A percentile compares a stretch with the other conserved stretches of the same genome.
These are phyloP conservation scores for Procambarus virginalis DNA, from an alignment of 1,140 invertebrate genomes.

Conservation along the genomic window DNA sequence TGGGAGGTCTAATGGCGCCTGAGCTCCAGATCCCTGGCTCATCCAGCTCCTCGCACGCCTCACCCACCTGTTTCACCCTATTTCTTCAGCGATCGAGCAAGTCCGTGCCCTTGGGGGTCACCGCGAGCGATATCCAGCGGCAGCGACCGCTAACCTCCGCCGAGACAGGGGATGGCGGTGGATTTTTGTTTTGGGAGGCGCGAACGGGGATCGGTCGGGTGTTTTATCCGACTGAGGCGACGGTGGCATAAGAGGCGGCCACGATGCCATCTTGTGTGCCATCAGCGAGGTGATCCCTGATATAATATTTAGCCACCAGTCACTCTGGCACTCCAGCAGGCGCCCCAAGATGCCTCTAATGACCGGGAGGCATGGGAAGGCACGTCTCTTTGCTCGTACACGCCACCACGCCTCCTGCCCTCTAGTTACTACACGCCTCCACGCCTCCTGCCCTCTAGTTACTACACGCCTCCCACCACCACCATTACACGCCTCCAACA, in stretches of 20 bases:
- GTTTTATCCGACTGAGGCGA: conserved; percentile 42
- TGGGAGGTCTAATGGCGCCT: conserved; percentile 55
- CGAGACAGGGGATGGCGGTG: not conserved
- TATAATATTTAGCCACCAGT: conserved; percentile 64
- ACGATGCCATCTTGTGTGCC: conserved; percentile 42
- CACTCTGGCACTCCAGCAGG: conserved; percentile 8
- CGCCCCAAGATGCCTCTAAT: conserved; percentile 21
- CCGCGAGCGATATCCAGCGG: conserved; percentile 25
- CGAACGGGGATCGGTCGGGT: conserved; percentile 18
- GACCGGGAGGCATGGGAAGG: not conserved
- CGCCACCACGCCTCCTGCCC: not conserved
- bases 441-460: too few species aligned
- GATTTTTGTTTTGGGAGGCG: conserved; percentile 53
- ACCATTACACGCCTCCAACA: too few species aligned
- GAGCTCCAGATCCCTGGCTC: conserved; percentile 47
- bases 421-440: too few species aligned
- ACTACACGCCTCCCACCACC: too few species aligned
- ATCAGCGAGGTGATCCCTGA: conserved; percentile 22
- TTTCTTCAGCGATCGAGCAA: conserved; percentile 6
- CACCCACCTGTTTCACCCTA: not conserved
- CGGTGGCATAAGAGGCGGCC: conserved; percentile 21
- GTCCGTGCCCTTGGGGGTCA: not conserved
- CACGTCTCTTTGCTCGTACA: conserved; percentile 2
- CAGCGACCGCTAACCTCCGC: conserved; percentile 23
- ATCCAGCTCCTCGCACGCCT: conserved; percentile 24